Evolutionary conservation across 2,797 vertebrate genomes (phyloP), one percentile per base, ranked within the genome.

Genomic region (Rhodeus uyekii): DNA sequence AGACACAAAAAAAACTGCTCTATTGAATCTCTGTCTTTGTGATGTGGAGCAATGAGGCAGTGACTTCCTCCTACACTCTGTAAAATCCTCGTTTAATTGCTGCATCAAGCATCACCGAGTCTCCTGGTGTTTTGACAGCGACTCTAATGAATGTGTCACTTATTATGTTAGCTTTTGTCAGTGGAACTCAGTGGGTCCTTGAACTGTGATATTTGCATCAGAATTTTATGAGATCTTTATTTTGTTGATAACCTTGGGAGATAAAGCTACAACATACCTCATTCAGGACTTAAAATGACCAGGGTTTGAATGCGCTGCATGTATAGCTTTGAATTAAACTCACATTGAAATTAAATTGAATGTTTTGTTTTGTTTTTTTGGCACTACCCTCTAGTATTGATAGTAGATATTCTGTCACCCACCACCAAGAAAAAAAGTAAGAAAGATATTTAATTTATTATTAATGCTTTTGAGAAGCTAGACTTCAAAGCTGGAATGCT

Each of bases 141-240:
- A 19, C 46, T 65, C 46, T 76, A 67, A 82, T 82, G 72, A 75
- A 76, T 53, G 19, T 76, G 80, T 82, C 80, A 67, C 24, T 76
- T 82, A 73, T 64, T 80, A 34, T 63, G 42, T 34, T 63, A 18
- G 55, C 44, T 73, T 78, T 84, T 65, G 60, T 84, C 34, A 44
- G 46, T 34, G 36, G 55, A 76, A 84, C 64, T 53, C 34, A 4
- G 10, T 27, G 42, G 67, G 50, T 58, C 32, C 82, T 73, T 61
- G 22, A 64, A 18, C 29, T 42, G 32, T 53, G 48, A 76, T 55
- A 81, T 84, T 84, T 76, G 24, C 73, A 77, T 84, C 32, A 67
- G 24, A 84, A 48, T 61, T 80, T 68, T 36, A 72, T 72, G 82
- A 78, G 76, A 38, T 71, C 19, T 78, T 73, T 72, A 42, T 83